These are phyloP conservation scores for Lepidocyrtoides sp. DNA, from an alignment of 2,888 invertebrate genomes.

Conservation along the genomic window DNA sequence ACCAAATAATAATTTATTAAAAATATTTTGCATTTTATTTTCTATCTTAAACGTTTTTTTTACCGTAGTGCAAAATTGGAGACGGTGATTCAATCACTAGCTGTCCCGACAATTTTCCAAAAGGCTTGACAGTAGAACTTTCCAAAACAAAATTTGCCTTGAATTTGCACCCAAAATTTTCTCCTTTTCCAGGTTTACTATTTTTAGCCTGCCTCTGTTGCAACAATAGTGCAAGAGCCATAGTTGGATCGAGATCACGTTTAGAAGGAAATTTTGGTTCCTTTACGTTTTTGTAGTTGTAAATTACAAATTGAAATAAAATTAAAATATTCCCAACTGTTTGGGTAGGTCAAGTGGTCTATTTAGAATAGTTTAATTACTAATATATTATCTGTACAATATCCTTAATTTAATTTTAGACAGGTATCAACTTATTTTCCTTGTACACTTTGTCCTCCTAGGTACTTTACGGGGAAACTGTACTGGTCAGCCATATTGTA, in stretches of 20 bases:
- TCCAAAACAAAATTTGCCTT: slow-evolving; percentile 58
- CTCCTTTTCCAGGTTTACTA: slow-evolving; percentile 60
- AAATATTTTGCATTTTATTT: no score
- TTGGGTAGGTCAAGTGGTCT: no score
- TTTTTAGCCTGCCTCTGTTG: slow-evolving; percentile 52
- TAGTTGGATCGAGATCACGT: background rate
- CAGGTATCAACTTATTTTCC: no score
- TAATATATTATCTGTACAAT: no score
- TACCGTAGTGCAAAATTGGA: slow-evolving; percentile 70
- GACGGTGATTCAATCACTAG: slow-evolving; percentile 64
- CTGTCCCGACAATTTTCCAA: slow-evolving; percentile 56
- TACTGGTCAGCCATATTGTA: background rate
- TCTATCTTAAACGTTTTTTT: no score
- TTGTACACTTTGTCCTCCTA: background rate
- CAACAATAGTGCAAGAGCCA: slow-evolving; percentile 62
- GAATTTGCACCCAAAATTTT: slow-evolving; percentile 70
- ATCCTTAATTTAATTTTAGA: no score
- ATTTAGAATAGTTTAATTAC: no score
- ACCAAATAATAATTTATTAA: background rate
- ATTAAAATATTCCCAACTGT: no score
- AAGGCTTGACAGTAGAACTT: slow-evolving; percentile 66
- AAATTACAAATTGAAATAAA: no score
- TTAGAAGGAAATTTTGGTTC: no score
- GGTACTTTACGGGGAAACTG: background rate
- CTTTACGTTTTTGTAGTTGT: no score